These are phyloP conservation scores for Schizopygopsis pylzovi DNA, from an alignment of 2,797 vertebrate species.

Conservation along the genomic window DNA sequence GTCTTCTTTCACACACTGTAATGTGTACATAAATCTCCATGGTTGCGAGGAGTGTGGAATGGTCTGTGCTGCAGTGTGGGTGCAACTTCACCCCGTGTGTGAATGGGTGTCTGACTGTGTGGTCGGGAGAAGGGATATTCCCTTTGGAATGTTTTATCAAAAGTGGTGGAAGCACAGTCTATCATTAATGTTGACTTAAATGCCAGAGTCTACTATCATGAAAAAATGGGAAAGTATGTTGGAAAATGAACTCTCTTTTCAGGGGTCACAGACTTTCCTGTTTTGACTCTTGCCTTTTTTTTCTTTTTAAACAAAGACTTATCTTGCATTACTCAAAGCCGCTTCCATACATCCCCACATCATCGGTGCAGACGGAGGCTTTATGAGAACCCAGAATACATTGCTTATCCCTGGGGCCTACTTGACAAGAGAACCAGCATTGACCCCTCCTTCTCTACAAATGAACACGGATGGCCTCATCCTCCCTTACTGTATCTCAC, in stretches of 20 bases:
- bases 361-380: constrained; percentile 44
- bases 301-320: constrained; percentile 18
- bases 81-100: constrained; percentile 52
- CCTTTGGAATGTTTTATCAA: constrained; percentile 51
- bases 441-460: constrained; percentile 74
- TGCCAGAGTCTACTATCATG: constrained; percentile 35
- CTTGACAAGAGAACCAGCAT: constrained; percentile 80
- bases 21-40: constrained; percentile 46
- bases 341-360: constrained; percentile 40
- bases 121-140: constrained; percentile 33
- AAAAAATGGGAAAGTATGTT: constrained; percentile 51
- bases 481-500: constrained; percentile 78
- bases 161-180: constrained; percentile 30
- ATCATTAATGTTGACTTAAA: constrained; percentile 45
- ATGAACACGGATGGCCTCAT: constrained; percentile 83
- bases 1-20: constrained; percentile 33
- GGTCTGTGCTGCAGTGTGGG: constrained; percentile 13
- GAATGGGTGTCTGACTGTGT: constrained; percentile 40
- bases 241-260: constrained; percentile 46
- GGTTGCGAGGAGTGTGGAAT: constrained; percentile 29
- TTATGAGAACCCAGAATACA: constrained; percentile 77
- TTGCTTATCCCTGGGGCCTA: constrained; percentile 81
- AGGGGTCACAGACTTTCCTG: constrained; percentile 45
- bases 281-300: constrained; percentile 25
- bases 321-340: constrained; percentile 48